phyloP scores from a whole-genome alignment of 2,113 vertebrate species.

The Atherinomorus stipes region DNA sequence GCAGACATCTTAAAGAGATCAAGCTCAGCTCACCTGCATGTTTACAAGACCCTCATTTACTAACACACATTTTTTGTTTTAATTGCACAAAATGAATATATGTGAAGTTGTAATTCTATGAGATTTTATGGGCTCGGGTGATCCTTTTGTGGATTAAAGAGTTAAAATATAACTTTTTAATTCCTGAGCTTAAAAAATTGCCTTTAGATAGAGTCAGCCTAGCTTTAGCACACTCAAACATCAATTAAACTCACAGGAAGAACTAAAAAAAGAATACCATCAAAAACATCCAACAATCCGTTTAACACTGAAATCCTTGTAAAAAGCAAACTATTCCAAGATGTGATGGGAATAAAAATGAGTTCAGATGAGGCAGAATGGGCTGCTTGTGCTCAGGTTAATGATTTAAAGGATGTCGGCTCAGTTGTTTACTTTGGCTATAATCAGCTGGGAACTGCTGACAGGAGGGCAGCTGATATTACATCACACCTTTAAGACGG shows the following conservation, averaged over 20 bases:
- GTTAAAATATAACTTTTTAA: too few species aligned
- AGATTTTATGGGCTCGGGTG: background rate
- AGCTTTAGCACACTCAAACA: background rate
- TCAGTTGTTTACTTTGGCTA: background rate
- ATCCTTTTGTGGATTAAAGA: background rate
- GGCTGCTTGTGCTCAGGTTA: constrained; percentile 16
- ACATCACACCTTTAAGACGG: constrained; percentile 11
- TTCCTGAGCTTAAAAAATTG: background rate
- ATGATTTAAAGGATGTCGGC: constrained; percentile 32
- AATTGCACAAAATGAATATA: background rate
- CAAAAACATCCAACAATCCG: background rate
- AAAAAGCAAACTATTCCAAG: background rate
- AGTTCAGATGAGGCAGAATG: constrained; percentile 1
- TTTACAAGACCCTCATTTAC: background rate
- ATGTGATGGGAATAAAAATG: background rate
- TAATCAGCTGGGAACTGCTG: constrained; percentile 24
- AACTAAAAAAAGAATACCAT: background rate
- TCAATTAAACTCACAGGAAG: background rate
- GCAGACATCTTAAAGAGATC: background rate
- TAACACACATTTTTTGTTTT: background rate
- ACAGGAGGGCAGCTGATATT: constrained; percentile 24
- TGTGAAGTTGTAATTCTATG: background rate
- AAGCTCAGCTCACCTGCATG: background rate
- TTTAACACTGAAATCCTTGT: background rate
- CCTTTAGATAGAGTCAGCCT: too few species aligned